Conservation (phyloP, 2,113 vertebrate genomes). For the Calonectris borealis region DNA sequence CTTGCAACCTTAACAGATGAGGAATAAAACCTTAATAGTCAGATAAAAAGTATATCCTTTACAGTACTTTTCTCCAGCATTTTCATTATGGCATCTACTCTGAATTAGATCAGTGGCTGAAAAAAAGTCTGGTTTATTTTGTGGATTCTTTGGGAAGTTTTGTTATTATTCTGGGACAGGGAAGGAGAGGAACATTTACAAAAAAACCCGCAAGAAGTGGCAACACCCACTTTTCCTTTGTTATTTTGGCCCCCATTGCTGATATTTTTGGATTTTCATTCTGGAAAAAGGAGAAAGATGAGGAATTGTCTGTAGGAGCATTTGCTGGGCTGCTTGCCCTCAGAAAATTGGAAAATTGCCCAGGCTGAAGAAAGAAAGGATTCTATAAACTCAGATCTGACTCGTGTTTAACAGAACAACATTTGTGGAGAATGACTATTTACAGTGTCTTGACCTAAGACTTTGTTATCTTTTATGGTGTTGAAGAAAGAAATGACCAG, state of each 20-base stretch:
- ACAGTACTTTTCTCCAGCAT: not conserved
- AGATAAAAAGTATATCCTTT: not conserved
- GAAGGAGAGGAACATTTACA: not conserved
- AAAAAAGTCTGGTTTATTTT: not conserved
- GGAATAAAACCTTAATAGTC: not conserved
- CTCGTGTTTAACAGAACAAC: conserved; percentile 24
- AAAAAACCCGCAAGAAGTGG: not conserved
- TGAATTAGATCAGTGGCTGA: not conserved
- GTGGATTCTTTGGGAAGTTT: not conserved
- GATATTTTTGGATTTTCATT: conserved; percentile 48
- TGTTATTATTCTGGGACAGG: not conserved
- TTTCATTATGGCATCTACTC: not conserved
- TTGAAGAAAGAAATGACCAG: not conserved
- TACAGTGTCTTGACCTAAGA: conserved; percentile 8
- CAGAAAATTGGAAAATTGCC: conserved; percentile 27
- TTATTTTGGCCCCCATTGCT: conserved; percentile 7
- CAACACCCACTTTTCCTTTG: conserved; percentile 36
- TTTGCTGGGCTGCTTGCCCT: conserved; percentile 47
- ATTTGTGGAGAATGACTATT: not conserved
- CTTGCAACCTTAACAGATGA: not conserved
- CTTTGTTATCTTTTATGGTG: not conserved
- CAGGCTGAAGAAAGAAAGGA: not conserved
- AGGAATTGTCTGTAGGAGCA: conserved; percentile 37
- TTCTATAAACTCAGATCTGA: conserved; percentile 15
- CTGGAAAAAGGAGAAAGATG: conserved; percentile 43